A percentile compares a stretch with the other conserved stretches of the same genome.
Conservation (phyloP, 2,113 vertebrate species). For the Onychorhynchus coronatus region DNA sequence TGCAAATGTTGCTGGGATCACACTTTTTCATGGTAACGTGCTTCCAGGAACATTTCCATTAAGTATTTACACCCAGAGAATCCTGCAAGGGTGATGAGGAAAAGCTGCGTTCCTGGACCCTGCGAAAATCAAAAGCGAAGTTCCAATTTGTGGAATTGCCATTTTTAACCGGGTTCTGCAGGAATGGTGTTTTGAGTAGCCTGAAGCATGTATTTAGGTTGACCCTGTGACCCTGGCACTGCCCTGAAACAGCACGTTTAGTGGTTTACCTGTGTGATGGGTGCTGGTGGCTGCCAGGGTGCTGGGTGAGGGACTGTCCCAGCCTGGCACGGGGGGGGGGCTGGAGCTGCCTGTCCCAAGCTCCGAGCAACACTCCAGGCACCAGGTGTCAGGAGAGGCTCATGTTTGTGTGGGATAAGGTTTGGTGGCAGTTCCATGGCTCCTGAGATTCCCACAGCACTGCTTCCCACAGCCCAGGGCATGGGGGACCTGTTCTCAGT, state of each 20-base stretch:
- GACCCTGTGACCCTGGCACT: background rate
- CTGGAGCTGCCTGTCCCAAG: background rate
- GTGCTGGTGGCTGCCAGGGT: background rate
- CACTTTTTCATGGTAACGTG: background rate
- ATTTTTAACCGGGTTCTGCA: background rate
- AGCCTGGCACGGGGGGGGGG: fast-evolving
- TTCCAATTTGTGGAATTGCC: background rate
- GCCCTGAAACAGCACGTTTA: background rate
- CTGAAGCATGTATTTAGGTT: background rate
- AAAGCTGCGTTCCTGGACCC: background rate
- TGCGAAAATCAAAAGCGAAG: background rate
- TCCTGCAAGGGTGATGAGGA: background rate
- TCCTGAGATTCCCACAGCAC: background rate
- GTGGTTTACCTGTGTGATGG: background rate
- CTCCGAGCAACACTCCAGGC: background rate
- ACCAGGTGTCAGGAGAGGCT: conserved; percentile 46
- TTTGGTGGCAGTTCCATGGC: background rate
- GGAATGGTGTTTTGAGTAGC: fast-evolving
- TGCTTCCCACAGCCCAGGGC: background rate
- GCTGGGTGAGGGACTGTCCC: background rate
- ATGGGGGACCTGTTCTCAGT: background rate
- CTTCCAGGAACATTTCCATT: conserved; percentile 37
- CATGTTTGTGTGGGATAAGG: background rate
- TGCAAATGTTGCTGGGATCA: background rate
- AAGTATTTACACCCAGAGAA: conserved; percentile 8